phyloP scores from a whole-genome alignment of 2,113 vertebrate species.

The Leptodactylus fuscus region DNA sequence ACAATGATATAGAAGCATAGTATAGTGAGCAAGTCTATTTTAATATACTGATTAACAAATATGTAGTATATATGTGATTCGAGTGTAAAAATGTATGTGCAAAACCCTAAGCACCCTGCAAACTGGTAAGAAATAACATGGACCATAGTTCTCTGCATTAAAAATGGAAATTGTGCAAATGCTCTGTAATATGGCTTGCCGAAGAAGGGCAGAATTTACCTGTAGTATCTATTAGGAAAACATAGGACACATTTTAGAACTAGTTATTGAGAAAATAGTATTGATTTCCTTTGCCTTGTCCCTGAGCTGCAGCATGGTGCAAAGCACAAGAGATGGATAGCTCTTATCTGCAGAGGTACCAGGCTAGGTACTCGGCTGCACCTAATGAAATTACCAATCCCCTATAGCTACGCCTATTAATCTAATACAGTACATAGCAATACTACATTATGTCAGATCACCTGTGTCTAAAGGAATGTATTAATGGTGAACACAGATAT shows the following conservation, averaged over 20 bases:
- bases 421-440: no score
- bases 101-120: not conserved
- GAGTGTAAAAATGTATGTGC: not conserved
- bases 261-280: not conserved
- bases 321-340: not conserved
- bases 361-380: not conserved
- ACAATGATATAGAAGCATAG: no score
- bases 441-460: not conserved
- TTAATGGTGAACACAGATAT: not conserved
- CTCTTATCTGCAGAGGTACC: conserved; percentile 5
- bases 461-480: conserved; percentile 15
- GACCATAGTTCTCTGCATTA: not conserved
- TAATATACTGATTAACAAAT: no score
- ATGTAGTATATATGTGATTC: not conserved
- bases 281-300: not conserved
- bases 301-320: not conserved
- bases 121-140: not conserved
- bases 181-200: not conserved
- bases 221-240: not conserved
- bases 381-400: conserved; percentile 7
- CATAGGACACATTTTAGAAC: not conserved
- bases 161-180: not conserved
- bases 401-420: not conserved
- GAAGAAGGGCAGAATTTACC: not conserved
- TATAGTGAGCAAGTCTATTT: no score